Evolutionary conservation across 2,888 invertebrate species (phyloP), one percentile per base, ranked within the genome.

Genomic region (Drosophila monieri): DNA sequence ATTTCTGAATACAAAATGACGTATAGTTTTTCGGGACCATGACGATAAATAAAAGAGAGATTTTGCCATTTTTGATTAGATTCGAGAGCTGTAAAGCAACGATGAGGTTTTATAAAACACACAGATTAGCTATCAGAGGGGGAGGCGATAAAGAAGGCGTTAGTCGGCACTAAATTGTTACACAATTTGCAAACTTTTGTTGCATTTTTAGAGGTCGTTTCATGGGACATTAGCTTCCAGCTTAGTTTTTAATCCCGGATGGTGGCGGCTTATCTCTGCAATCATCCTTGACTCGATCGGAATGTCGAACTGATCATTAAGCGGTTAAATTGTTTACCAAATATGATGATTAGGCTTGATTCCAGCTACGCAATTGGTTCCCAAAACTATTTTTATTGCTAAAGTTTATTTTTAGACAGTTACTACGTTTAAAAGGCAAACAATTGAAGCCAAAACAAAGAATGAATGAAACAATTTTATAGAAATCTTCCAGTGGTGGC

Each of bases 151-250:
- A 3, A 23, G n/a, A 10, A 18, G 32, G n/a, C 35, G 25, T 15
- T 32, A 56, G 68, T 47, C 47, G 61, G 47, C 60, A 61, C 8
- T 27, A 62, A n/a, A 52, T 47, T 48, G 52, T 44, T 66, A 62
- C 69, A 69, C 54, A 41, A 53, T 37, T 27, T 27, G 43, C 21
- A 37, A 25, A 4, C 10, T 12, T 3, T 18, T 21, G n/a, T 27
- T 44, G 67, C 70, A 54, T 44, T 52, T 58, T 39, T 83, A 86
- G 88, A 88, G 83, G 83, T 86, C 83, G 56, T 88, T 83, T 83
- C 86, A 88, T 86, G 88, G 88, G 46, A 77, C 83, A 88, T 65
- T 80, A 68, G 62, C 0, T 23, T 5, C 4, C 21, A 23, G 49
- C 30, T 14, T 68, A 25, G 14, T 15, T 41, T 21, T 14, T 35